These are phyloP conservation scores for Lydus trimaculatus DNA, from an alignment of 2,888 invertebrate species.

Conservation along the genomic window DNA sequence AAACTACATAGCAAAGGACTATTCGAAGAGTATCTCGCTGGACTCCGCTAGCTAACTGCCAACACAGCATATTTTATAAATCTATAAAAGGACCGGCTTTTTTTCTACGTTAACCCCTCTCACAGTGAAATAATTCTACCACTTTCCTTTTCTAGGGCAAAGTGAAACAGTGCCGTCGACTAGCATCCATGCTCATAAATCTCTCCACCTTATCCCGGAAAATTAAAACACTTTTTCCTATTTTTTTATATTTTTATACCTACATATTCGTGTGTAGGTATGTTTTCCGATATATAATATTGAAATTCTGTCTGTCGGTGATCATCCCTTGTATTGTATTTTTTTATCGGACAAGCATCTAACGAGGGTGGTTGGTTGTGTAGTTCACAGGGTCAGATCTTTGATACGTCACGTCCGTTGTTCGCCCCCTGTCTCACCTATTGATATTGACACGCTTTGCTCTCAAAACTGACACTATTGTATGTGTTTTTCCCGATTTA, in stretches of 20 bases:
- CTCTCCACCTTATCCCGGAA: neutral
- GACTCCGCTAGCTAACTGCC: slow-evolving; percentile 42
- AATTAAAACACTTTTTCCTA: neutral
- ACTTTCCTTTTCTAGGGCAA: slow-evolving; percentile 24
- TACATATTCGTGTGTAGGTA: neutral
- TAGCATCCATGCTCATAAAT: neutral
- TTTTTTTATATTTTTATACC: neutral
- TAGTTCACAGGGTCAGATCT: slow-evolving; percentile 53
- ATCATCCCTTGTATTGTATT: slow-evolving; percentile 15
- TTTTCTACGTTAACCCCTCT: slow-evolving; percentile 34
- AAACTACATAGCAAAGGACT: slow-evolving; percentile 29
- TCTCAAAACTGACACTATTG: neutral
- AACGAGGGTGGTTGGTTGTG: slow-evolving; percentile 46
- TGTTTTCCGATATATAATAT: neutral
- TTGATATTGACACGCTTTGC: slow-evolving; percentile 44
- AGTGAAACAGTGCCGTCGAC: slow-evolving; percentile 13
- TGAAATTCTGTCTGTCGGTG: neutral
- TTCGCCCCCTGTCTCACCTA: slow-evolving; percentile 43
- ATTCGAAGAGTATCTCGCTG: slow-evolving; percentile 34
- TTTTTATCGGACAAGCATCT: slow-evolving; percentile 56
- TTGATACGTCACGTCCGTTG: slow-evolving; percentile 57
- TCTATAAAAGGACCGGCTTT: slow-evolving; percentile 43
- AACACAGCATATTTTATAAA: slow-evolving; percentile 49
- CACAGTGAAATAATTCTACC: slow-evolving; percentile 37
- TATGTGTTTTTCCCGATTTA: neutral